These are phyloP conservation scores for Hyphantria cunea DNA, from an alignment of 1,140 invertebrate genomes.

Conservation along the genomic window DNA sequence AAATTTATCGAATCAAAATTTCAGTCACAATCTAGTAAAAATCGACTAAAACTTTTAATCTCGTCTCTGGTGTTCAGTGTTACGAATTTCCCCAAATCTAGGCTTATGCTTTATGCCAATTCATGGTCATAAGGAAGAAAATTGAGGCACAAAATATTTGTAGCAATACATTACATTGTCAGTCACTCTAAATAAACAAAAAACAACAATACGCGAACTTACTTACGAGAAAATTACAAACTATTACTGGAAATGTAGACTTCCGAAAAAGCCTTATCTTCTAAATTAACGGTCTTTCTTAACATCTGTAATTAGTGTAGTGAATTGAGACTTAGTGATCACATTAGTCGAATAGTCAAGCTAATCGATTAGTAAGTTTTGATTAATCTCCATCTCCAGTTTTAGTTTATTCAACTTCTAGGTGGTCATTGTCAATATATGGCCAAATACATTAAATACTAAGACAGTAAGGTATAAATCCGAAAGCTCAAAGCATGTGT, in stretches of 20 bases:
- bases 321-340: no score
- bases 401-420: constrained; percentile 12
- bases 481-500: constrained; percentile 33
- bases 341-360: constrained; percentile 1
- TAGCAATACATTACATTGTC: constrained; percentile 23
- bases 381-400: constrained; percentile 18
- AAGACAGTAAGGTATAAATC: constrained; percentile 31
- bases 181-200: constrained; percentile 36
- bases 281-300: no score
- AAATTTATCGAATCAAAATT: constrained; percentile 11
- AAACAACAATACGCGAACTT: constrained; percentile 34
- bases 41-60: constrained; percentile 11
- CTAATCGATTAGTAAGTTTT: background rate
- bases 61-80: constrained; percentile 7
- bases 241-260: constrained; percentile 12
- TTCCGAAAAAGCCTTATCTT: no score
- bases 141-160: constrained; percentile 26
- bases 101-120: constrained; percentile 6
- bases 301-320: no score
- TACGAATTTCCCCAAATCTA: background rate
- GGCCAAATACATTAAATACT: constrained; percentile 30
- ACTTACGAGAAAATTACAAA: constrained; percentile 13
- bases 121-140: constrained; percentile 1
- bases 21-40: constrained; percentile 18
- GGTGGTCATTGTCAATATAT: constrained; percentile 32